These are phyloP conservation scores for Scomber japonicus DNA, from an alignment of 2,113 vertebrate genomes.

Conservation along the genomic window DNA sequence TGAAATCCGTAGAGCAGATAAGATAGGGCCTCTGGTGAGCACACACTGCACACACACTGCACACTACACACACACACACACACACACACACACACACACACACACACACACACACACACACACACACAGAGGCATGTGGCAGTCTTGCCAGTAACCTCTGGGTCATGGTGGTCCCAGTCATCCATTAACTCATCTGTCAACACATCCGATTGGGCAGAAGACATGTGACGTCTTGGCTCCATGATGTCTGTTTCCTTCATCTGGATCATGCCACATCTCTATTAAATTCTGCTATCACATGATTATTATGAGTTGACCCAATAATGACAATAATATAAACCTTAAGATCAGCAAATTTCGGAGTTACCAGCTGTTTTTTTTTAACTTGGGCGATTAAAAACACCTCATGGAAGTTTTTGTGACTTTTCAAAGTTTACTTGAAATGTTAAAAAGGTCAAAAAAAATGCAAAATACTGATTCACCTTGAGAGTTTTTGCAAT, in stretches of 20 bases:
- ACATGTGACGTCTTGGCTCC: constrained; percentile 36
- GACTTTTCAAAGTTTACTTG: too few relatives aligned
- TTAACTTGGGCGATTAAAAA: too few relatives aligned
- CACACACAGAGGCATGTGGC: constrained; percentile 21
- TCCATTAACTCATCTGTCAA: constrained; percentile 75
- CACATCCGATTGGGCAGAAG: constrained; percentile 34
- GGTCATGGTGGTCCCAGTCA: constrained; percentile 56
- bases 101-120: constrained; percentile 14
- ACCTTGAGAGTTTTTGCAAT: too few relatives aligned
- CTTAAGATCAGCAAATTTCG: too few relatives aligned
- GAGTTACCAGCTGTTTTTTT: too few relatives aligned
- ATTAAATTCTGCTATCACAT: background rate
- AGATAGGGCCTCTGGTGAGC: background rate
- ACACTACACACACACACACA: constrained; percentile 12
- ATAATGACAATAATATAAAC: too few relatives aligned
- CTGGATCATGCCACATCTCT: background rate
- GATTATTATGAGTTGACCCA: background rate
- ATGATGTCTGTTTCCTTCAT: constrained; percentile 33
- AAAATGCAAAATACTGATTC: too few relatives aligned
- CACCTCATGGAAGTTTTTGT: too few relatives aligned
- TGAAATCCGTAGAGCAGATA: constrained; percentile 32
- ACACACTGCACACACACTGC: constrained; percentile 7
- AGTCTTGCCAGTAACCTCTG: constrained; percentile 34
- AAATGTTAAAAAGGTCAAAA: too few relatives aligned
- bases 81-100: constrained; percentile 6